Evolutionary conservation across 2,113 vertebrate genomes (phyloP).

Genomic region (Mormyrus iriodes): DNA sequence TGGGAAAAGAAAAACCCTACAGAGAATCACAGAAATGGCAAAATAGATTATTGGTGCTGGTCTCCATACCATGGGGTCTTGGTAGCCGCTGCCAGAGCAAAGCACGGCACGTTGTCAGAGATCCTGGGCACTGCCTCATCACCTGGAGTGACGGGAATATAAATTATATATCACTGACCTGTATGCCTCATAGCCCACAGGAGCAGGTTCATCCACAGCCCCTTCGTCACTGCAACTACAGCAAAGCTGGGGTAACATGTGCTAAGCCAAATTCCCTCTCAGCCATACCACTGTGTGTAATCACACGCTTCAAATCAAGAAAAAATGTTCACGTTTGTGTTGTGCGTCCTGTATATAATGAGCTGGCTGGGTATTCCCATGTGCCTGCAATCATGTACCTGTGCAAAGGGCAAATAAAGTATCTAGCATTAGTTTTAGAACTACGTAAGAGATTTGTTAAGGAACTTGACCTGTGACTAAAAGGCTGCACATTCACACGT

Average conservation of each 20-base stretch:
- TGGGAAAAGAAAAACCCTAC: neutral
- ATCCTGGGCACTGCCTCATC: no score
- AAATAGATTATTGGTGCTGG: neutral
- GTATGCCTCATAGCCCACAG: neutral
- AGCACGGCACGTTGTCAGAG: no score
- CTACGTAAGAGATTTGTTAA: neutral
- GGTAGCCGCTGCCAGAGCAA: no score
- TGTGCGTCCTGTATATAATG: neutral
- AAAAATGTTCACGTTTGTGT: neutral
- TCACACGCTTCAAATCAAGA: neutral
- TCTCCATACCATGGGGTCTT: no score
- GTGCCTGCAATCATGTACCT: no score
- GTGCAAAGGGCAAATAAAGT: neutral
- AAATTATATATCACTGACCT: neutral
- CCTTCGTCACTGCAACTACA: neutral
- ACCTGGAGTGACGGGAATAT: neutral
- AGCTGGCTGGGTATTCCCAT: neutral
- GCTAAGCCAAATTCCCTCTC: neutral
- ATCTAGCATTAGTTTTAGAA: neutral
- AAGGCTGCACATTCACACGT: neutral
- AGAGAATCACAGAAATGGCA: neutral
- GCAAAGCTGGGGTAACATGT: neutral
- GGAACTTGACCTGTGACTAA: neutral
- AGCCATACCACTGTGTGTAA: neutral
- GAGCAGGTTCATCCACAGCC: neutral